Percentiles rank a stretch among this genome's conserved stretches.
These are phyloP conservation scores for Acrocephalus arundinaceus DNA, from an alignment of 2,113 vertebrate genomes.

Conservation along the genomic window DNA sequence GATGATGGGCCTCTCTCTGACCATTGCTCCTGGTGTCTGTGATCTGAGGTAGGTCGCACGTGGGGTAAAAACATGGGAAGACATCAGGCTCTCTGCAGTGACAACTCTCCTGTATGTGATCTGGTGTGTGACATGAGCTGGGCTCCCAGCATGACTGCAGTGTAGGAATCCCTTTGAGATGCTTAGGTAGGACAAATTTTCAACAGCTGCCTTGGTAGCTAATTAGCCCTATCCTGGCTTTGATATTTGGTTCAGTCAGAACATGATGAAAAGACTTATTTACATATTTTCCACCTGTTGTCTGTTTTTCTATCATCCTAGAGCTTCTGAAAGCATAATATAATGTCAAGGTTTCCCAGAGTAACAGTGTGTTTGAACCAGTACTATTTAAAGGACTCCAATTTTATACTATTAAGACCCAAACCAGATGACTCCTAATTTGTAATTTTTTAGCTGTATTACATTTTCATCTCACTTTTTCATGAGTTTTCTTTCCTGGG, in stretches of 20 bases:
- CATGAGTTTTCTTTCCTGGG: background rate
- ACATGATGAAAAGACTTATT: slow-evolving; percentile 37
- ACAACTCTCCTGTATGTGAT: rapidly evolving
- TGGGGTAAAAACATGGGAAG: background rate
- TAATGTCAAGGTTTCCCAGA: background rate
- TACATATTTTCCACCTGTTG: slow-evolving; percentile 33
- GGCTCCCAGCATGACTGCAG: background rate
- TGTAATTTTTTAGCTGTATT: background rate
- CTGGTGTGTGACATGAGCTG: rapidly evolving
- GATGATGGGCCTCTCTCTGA: background rate
- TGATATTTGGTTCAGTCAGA: slow-evolving; percentile 20
- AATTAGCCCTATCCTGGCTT: slow-evolving; percentile 20
- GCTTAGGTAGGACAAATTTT: slow-evolving; percentile 28
- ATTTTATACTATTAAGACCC: background rate
- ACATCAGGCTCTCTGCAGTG: rapidly evolving
- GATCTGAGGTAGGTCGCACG: background rate
- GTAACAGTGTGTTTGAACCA: background rate
- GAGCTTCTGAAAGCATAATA: background rate
- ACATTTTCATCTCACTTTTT: background rate
- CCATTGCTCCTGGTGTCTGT: background rate
- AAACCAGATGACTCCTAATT: background rate
- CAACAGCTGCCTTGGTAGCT: slow-evolving; percentile 18
- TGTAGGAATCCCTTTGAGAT: background rate
- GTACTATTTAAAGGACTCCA: background rate
- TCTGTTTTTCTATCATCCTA: background rate